Percentiles rank a stretch among this genome's conserved stretches.
These are phyloP conservation scores for Zaprionus ornatus DNA, from an alignment of 1,140 invertebrate genomes.

Conservation along the genomic window DNA sequence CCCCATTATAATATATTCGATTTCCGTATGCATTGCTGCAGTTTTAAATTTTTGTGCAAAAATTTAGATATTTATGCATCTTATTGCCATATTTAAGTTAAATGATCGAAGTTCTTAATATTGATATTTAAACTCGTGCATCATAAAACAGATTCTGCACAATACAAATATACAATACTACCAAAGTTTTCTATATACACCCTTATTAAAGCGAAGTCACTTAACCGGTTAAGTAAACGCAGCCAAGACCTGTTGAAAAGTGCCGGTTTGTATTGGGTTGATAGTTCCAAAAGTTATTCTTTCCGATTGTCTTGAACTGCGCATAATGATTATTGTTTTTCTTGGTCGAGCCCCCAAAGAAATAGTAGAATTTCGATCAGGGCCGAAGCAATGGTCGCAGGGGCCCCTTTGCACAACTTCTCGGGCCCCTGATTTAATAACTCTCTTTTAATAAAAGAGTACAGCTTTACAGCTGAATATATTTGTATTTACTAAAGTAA, in stretches of 20 bases:
- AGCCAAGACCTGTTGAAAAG: no score
- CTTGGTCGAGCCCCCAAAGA: background rate
- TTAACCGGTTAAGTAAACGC: background rate
- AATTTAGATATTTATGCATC: background rate
- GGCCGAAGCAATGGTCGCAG: no score
- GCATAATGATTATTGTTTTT: background rate
- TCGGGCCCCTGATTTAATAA: no score
- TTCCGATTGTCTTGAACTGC: background rate
- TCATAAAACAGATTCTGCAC: no score
- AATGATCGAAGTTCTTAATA: background rate
- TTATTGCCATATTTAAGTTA: background rate
- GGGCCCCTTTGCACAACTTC: no score
- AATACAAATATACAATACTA: background rate
- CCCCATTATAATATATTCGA: background rate
- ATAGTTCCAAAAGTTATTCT: background rate
- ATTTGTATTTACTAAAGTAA: no score
- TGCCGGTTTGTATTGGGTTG: background rate
- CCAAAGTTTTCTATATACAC: background rate
- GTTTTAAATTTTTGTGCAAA: background rate
- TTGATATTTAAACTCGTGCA: no score
- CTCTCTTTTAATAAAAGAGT: no score
- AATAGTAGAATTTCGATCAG: background rate
- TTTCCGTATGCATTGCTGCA: background rate
- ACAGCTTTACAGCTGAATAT: no score
- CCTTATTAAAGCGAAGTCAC: background rate